phyloP scores from a whole-genome alignment of 2,888 invertebrate species.

The Pollenia angustigena region DNA sequence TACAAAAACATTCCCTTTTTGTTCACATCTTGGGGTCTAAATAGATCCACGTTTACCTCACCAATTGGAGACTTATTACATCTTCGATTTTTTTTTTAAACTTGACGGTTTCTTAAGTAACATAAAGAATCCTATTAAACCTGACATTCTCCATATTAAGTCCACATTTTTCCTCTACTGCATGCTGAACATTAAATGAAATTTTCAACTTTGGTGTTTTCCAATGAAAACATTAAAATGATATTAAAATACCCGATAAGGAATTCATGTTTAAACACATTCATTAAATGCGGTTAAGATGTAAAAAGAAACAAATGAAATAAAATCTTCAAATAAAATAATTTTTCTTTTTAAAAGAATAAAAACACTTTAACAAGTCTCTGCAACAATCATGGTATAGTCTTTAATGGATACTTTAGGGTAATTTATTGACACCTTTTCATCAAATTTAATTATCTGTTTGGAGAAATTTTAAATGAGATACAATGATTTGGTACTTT shows the following conservation, averaged over 20 bases:
- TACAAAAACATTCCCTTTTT: no score
- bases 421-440: conserved; percentile 57
- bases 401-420: conserved; percentile 44
- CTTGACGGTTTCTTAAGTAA: no score
- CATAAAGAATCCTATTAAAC: no score
- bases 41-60: no score
- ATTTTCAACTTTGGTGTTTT: conserved; percentile 45
- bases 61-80: no score
- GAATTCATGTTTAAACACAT: conserved; percentile 16
- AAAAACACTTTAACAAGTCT: neutral
- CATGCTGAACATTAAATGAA: neutral
- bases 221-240: conserved; percentile 67
- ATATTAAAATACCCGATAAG: conserved; percentile 49
- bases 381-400: neutral
- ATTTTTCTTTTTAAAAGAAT: neutral
- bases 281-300: conserved; percentile 39
- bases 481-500: no score
- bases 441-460: conserved; percentile 8
- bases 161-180: neutral
- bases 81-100: no score
- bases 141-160: no score
- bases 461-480: neutral
- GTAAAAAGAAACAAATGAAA: conserved; percentile 16
- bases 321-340: conserved; percentile 27
- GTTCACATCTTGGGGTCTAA: no score